phyloP scores from a whole-genome alignment of 1,140 invertebrate genomes.

The Cydia pomonella region DNA sequence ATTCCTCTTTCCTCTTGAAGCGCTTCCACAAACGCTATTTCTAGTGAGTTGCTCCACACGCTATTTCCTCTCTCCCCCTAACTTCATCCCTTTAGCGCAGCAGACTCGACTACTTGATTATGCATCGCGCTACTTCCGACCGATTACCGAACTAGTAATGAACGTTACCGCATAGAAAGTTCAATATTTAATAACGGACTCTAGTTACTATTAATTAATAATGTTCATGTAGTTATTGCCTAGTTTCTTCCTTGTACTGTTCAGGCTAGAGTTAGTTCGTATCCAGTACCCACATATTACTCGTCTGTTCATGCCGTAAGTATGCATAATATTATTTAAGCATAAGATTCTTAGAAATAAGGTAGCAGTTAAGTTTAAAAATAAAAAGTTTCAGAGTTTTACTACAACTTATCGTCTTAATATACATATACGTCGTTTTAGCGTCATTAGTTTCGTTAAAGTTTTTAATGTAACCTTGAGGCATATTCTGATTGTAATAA shows the following conservation, averaged over 20 bases:
- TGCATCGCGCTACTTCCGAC: conserved; percentile 73
- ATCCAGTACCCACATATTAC: neutral
- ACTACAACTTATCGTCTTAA: no score
- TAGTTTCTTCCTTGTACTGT: neutral
- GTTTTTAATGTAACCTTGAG: no score
- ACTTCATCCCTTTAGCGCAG: conserved; percentile 42
- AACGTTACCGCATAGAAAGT: conserved; percentile 67
- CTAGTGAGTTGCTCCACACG: conserved; percentile 51
- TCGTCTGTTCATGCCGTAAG: neutral
- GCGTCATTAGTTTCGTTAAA: no score
- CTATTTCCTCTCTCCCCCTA: conserved; percentile 34
- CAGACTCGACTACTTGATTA: conserved; percentile 73
- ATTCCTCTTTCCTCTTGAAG: neutral
- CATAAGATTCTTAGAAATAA: no score
- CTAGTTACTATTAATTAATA: conserved; percentile 33
- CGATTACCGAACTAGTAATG: conserved; percentile 78
- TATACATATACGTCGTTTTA: no score
- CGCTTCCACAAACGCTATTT: neutral
- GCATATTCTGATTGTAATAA: no score
- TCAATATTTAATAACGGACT: conserved; percentile 45
- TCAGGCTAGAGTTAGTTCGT: neutral
- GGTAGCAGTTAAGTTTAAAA: no score
- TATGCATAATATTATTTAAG: no score
- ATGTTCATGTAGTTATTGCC: neutral
- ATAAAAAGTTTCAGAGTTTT: no score